These are phyloP conservation scores for Etheostoma spectabile DNA, from an alignment of 2,113 vertebrate species.

Conservation along the genomic window DNA sequence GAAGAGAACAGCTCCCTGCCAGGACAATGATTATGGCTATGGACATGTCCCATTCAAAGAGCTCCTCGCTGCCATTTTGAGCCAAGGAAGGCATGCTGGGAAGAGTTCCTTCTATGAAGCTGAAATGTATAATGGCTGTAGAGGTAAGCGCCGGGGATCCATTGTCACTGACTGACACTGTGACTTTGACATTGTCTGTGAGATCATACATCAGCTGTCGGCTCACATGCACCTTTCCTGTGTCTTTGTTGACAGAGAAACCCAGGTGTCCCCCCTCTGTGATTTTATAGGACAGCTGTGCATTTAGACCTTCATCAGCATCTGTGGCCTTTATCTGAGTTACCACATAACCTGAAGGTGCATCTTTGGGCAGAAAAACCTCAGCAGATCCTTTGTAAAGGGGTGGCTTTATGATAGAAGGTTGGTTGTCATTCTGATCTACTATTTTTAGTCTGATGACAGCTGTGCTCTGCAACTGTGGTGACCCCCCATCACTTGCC, in stretches of 20 bases:
- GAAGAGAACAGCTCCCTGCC: conserved; percentile 93
- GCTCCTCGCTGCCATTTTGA: conserved; percentile 78
- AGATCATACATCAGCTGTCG: conserved; percentile 89
- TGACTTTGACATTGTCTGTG: conserved; percentile 86
- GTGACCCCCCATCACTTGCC: conserved; percentile 92
- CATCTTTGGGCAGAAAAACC: conserved; percentile 90
- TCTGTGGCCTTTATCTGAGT: conserved; percentile 92
- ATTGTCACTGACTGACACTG: conserved; percentile 88
- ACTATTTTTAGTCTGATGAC: conserved; percentile 90
- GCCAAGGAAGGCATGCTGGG: conserved; percentile 83
- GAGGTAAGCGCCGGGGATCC: conserved; percentile 90
- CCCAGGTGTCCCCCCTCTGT: conserved; percentile 86
- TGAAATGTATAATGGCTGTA: conserved; percentile 89
- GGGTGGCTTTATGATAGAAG: conserved; percentile 87
- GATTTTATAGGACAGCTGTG: conserved; percentile 90
- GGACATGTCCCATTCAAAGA: conserved; percentile 91
- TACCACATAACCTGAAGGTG: conserved; percentile 88
- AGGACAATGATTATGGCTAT: conserved; percentile 93
- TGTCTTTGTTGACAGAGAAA: conserved; percentile 89
- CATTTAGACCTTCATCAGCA: conserved; percentile 90
- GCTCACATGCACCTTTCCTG: conserved; percentile 90
- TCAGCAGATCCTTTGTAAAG: conserved; percentile 91
- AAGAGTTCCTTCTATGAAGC: conserved; percentile 85
- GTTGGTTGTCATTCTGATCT: conserved; percentile 96
- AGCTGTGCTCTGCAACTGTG: conserved; percentile 91